Percentiles rank a stretch among this genome's conserved stretches.
Conservation (phyloP, 2,888 invertebrate species). For the Hedychridium roseum region DNA sequence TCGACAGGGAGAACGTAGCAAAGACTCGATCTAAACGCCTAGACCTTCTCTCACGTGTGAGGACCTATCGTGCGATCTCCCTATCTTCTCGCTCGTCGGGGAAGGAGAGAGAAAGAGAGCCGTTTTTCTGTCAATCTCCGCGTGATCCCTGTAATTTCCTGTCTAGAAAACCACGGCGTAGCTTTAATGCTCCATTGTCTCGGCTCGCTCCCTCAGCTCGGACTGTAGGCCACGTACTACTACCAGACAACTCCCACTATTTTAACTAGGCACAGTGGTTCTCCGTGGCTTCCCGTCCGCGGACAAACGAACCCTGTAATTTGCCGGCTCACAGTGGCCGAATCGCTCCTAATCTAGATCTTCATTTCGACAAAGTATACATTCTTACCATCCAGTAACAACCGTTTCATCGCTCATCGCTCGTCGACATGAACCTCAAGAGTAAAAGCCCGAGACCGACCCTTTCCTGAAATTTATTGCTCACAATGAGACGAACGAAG, state of each 20-base stretch:
- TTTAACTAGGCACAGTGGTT: conserved; percentile 54
- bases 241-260: conserved; percentile 55
- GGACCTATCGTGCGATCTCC: conserved; percentile 27
- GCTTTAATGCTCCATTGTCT: conserved; percentile 64
- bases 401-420: no score
- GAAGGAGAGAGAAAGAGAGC: conserved; percentile 17
- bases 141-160: conserved; percentile 64
- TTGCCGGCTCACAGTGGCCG: no score
- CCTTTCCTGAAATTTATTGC: no score
- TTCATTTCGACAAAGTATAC: no score
- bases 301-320: no score
- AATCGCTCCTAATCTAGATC: background rate
- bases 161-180: conserved; percentile 61
- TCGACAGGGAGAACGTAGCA: no score
- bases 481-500: no score
- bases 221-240: conserved; percentile 36
- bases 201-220: conserved; percentile 42
- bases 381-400: no score
- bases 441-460: no score
- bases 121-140: conserved; percentile 63
- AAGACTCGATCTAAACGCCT: no score
- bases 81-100: conserved; percentile 48
- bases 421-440: no score
- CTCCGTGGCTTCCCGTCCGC: conserved; percentile 40
- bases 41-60: no score